Conservation (phyloP, 2,797 vertebrate genomes). For the Sebastes alutus region DNA sequence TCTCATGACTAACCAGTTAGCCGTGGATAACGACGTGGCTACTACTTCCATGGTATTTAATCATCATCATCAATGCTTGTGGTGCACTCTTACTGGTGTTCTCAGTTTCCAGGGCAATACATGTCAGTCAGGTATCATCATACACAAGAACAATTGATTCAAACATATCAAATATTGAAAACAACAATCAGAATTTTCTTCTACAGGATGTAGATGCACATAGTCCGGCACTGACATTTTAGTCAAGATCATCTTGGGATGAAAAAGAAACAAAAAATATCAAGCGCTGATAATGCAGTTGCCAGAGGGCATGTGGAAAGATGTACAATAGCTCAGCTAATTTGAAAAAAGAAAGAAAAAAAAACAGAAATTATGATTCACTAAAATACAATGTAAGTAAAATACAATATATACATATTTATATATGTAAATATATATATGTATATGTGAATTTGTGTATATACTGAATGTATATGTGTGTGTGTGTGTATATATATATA, state of each 20-base stretch:
- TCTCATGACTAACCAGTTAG: conserved; percentile 53
- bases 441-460: too few species aligned
- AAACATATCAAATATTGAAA: neutral
- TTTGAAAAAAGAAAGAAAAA: too few species aligned
- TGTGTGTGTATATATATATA: neutral
- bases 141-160: neutral
- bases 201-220: neutral
- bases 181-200: neutral
- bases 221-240: neutral
- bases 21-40: conserved; percentile 44
- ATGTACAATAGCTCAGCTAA: neutral
- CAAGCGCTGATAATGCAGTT: neutral
- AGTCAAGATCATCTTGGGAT: neutral
- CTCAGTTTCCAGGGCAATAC: neutral
- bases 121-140: neutral
- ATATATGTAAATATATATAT: too few species aligned
- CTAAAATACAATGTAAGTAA: too few species aligned
- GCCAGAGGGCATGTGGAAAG: neutral
- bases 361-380: too few species aligned
- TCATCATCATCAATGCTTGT: neutral
- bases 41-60: neutral
- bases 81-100: neutral
- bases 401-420: too few species aligned
- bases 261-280: neutral
- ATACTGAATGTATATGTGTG: fast-evolving